Evolutionary conservation across 2,888 invertebrate genomes (phyloP).

Genomic region (Diplolepis rosae): DNA sequence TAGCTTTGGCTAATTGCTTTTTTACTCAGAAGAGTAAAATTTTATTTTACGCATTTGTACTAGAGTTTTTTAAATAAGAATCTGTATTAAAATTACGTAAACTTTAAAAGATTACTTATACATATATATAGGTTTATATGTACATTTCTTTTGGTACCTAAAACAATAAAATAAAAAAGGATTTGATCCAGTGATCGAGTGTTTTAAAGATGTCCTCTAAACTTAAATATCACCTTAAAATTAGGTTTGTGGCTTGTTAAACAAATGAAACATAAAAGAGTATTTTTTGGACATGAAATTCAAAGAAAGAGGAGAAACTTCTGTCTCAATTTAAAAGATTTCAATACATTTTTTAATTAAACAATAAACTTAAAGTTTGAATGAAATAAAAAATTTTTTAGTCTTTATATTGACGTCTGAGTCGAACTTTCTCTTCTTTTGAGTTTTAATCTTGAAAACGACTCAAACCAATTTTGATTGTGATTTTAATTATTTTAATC

Average conservation of each 20-base stretch:
- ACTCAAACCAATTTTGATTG: too few relatives aligned
- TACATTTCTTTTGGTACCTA: not conserved
- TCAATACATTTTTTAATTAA: too few relatives aligned
- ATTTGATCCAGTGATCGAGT: not conserved
- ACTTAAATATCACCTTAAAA: not conserved
- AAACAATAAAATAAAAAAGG: not conserved
- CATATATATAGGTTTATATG: not conserved
- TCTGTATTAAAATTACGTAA: not conserved
- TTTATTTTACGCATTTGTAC: not conserved
- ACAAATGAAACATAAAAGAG: too few relatives aligned
- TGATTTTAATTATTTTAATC: too few relatives aligned
- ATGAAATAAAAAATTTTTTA: too few relatives aligned
- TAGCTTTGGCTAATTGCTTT: not conserved
- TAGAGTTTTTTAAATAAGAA: not conserved
- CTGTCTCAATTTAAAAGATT: too few relatives aligned
- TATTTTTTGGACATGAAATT: too few relatives aligned
- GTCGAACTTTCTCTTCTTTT: too few relatives aligned
- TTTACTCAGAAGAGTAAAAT: not conserved
- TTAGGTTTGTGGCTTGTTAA: not conserved
- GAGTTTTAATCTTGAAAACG: too few relatives aligned
- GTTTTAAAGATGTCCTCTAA: not conserved
- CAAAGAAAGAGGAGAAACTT: too few relatives aligned
- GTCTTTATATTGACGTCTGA: too few relatives aligned
- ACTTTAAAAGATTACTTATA: not conserved
- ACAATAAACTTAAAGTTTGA: too few relatives aligned